Conservation (phyloP, 2,888 invertebrate genomes). For the Bembecia ichneumoniformis region DNA sequence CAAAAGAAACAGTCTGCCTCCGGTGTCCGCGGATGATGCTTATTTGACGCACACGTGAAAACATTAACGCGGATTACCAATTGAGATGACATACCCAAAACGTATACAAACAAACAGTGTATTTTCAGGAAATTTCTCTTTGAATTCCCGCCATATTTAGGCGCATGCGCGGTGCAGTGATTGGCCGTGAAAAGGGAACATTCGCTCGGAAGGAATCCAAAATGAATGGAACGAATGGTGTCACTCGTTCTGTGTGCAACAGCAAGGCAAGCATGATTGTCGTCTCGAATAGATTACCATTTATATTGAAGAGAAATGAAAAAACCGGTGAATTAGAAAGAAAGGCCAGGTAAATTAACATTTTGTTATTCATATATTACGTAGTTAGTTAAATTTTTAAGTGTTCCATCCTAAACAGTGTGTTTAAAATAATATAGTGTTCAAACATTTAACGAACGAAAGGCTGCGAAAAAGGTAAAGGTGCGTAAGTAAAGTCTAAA, state of each 20-base stretch:
- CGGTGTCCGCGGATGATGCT: constrained; percentile 58
- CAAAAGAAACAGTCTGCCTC: constrained; percentile 58
- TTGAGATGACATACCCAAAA: constrained; percentile 37
- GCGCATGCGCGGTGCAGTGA: constrained; percentile 62
- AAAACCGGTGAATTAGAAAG: constrained; percentile 80
- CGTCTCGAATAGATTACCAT: constrained; percentile 91
- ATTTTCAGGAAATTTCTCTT: constrained; percentile 15
- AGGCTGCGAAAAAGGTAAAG: not conserved
- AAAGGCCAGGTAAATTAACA: constrained; percentile 82
- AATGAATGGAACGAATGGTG: constrained; percentile 49
- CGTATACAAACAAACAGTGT: not conserved
- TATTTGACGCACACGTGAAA: constrained; percentile 31
- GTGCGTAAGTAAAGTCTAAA: not conserved
- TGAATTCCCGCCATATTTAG: constrained; percentile 39
- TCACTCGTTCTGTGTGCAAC: constrained; percentile 58
- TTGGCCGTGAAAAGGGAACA: constrained; percentile 46
- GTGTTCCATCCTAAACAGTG: not conserved
- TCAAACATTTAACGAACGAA: not conserved
- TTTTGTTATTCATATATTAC: not conserved
- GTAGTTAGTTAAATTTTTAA: not conserved
- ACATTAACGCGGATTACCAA: constrained; percentile 22
- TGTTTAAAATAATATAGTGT: not conserved
- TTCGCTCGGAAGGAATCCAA: constrained; percentile 36
- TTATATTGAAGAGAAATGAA: constrained; percentile 84
- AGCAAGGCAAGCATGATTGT: constrained; percentile 87